A percentile compares a stretch with the other conserved stretches of the same genome.
Conservation (phyloP, 2,113 vertebrate species). For the Salvelinus sp. region DNA sequence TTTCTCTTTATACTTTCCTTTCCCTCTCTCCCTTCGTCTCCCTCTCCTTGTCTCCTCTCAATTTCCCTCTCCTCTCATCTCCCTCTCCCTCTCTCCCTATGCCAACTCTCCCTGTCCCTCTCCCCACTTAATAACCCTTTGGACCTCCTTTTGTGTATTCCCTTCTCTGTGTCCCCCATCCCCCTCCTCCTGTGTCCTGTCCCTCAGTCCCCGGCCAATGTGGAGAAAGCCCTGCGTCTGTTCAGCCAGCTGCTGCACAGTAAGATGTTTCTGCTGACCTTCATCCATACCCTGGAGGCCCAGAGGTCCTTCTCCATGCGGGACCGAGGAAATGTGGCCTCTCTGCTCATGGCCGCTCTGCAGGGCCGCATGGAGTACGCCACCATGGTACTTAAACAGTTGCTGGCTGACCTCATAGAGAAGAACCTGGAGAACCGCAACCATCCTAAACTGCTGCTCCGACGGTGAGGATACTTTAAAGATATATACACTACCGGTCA, state of each 20-base stretch:
- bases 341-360: constrained; percentile 86
- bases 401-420: constrained; percentile 87
- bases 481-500: no score
- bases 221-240: constrained; percentile 86
- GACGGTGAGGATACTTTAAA: constrained; percentile 68
- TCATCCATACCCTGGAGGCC: constrained; percentile 87
- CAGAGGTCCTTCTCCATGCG: constrained; percentile 91
- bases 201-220: constrained; percentile 81
- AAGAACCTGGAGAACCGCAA: constrained; percentile 90
- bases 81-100: no score
- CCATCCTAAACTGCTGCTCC: constrained; percentile 86
- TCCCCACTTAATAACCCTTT: no score
- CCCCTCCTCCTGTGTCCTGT: neutral
- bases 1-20: no score
- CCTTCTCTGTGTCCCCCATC: neutral
- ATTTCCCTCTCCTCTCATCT: no score
- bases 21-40: no score
- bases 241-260: constrained; percentile 89
- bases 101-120: no score
- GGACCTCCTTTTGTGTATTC: neutral
- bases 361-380: constrained; percentile 89
- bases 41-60: no score
- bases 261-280: constrained; percentile 86
- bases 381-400: constrained; percentile 85
- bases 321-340: constrained; percentile 88